Conservation (phyloP, 1,140 invertebrate species). For the Zaprionus lachaisei region DNA sequence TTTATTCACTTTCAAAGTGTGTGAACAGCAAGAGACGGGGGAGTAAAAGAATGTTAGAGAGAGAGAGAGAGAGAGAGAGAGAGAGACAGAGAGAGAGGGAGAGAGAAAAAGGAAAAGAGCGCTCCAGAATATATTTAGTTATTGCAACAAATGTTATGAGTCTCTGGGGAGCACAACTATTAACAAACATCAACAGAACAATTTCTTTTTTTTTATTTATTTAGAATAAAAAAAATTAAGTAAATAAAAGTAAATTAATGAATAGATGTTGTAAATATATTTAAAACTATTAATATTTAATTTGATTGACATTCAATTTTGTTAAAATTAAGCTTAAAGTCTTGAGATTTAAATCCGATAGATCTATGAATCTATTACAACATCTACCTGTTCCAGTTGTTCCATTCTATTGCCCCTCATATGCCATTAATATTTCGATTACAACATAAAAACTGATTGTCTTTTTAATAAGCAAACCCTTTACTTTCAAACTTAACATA, state of each 20-base stretch:
- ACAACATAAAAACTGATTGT: background rate
- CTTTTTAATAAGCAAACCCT: background rate
- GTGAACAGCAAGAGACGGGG: slow-evolving; percentile 16
- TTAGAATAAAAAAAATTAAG: too few species aligned
- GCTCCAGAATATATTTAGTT: background rate
- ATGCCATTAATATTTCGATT: background rate
- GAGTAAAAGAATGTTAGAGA: background rate
- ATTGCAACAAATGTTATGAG: background rate
- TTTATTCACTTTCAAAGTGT: slow-evolving; percentile 5
- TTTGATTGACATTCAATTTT: too few species aligned
- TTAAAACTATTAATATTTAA: too few species aligned
- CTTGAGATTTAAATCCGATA: background rate
- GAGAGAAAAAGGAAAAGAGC: background rate
- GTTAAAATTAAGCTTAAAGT: background rate
- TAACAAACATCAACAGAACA: background rate
- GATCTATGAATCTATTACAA: background rate
- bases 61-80: background rate
- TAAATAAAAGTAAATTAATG: background rate
- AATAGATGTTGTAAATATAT: too few species aligned
- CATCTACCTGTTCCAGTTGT: background rate
- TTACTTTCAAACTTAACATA: background rate
- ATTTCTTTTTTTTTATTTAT: background rate
- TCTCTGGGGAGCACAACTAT: background rate
- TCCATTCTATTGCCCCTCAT: too few species aligned
- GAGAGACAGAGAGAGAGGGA: background rate